phyloP scores from a whole-genome alignment of 2,797 vertebrate genomes.

The Anabas testudineus region DNA sequence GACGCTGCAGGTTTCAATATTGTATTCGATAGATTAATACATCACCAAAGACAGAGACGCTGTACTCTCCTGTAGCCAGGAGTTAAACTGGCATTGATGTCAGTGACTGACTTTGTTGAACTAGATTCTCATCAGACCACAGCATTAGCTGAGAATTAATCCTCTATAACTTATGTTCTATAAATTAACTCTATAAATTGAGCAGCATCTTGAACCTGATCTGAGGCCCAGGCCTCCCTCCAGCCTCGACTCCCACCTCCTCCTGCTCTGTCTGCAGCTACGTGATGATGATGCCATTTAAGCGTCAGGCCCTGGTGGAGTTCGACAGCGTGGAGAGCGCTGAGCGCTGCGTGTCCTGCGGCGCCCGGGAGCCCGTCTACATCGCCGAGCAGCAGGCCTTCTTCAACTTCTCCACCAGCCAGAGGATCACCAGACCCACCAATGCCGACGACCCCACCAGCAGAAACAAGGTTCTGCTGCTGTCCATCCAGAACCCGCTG shows the following conservation, averaged over 20 bases:
- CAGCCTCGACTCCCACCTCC: no score
- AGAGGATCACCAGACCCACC: slow-evolving; percentile 93
- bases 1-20: no score
- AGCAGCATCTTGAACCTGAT: background rate
- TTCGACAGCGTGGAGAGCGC: slow-evolving; percentile 91
- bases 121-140: no score
- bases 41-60: no score
- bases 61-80: no score
- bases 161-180: no score
- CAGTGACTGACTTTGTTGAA: no score
- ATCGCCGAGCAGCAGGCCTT: slow-evolving; percentile 92
- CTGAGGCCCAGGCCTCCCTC: no score
- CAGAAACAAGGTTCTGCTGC: slow-evolving; percentile 93
- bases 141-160: no score
- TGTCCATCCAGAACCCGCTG: slow-evolving; percentile 95
- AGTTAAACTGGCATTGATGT: no score
- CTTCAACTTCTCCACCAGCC: slow-evolving; percentile 97
- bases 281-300: slow-evolving; percentile 99
- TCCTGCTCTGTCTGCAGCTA: slow-evolving; percentile 83
- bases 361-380: slow-evolving; percentile 86
- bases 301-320: slow-evolving; percentile 95
- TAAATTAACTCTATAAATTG: no score
- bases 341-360: slow-evolving; percentile 89
- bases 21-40: no score
- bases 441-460: slow-evolving; percentile 91